Percentiles rank a stretch among this genome's conserved stretches.
Evolutionary conservation across 2,113 vertebrate genomes (phyloP).

Genomic region (Notarius quadriscutis): DNA sequence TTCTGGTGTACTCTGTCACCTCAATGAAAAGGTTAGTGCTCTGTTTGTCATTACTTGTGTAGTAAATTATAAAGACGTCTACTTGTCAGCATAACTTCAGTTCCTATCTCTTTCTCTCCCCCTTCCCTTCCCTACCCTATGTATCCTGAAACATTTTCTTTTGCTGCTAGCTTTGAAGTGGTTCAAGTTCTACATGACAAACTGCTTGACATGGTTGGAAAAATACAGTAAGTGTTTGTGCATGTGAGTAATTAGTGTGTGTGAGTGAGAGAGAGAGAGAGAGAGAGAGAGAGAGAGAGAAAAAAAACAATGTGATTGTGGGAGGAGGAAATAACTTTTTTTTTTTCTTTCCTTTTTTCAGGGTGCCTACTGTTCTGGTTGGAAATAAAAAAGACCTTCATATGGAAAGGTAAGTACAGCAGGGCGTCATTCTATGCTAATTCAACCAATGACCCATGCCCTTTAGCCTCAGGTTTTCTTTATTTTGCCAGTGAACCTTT

Average conservation of each 20-base stretch:
- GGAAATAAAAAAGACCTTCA: conserved; percentile 86
- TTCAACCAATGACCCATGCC: no score
- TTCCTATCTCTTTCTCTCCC: neutral
- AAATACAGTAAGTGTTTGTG: conserved; percentile 74
- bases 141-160: conserved; percentile 41
- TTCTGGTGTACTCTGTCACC: conserved; percentile 83
- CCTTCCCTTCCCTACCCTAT: neutral
- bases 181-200: conserved; percentile 81
- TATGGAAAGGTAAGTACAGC: conserved; percentile 74
- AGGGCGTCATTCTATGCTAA: no score
- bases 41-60: neutral
- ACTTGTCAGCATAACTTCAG: neutral
- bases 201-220: conserved; percentile 81
- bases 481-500: no score
- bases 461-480: no score
- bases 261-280: neutral
- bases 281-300: no score
- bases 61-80: neutral
- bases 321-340: neutral
- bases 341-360: conserved; percentile 56
- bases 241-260: conserved; percentile 50
- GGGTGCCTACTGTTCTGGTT: conserved; percentile 83
- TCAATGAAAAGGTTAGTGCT: conserved; percentile 79
- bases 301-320: neutral
- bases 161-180: conserved; percentile 81